These are phyloP conservation scores for Crotophaga sulcirostris DNA, from an alignment of 2,113 vertebrate genomes.

Conservation along the genomic window DNA sequence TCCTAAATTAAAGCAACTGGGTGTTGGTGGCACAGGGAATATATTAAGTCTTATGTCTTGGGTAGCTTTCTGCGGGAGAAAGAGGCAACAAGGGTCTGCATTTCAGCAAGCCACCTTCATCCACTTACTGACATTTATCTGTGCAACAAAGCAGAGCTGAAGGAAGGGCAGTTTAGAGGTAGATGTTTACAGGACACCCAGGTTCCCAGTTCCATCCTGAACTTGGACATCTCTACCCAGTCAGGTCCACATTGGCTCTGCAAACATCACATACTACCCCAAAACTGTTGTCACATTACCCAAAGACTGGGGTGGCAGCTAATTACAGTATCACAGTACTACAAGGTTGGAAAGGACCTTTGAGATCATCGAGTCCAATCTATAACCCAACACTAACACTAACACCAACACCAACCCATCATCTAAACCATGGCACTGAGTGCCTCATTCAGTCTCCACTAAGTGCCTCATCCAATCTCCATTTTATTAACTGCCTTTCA, in stretches of 20 bases:
- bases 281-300: background rate
- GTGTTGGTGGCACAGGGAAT: background rate
- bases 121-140: background rate
- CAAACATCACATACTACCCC: rapidly evolving
- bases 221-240: background rate
- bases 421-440: too few species aligned
- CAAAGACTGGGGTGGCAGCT: background rate
- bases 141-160: background rate
- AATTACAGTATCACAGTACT: too few species aligned
- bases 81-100: background rate
- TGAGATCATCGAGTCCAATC: too few species aligned
- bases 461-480: too few species aligned
- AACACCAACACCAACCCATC: too few species aligned
- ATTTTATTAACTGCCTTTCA: background rate
- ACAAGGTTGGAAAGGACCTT: too few species aligned
- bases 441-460: too few species aligned
- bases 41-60: rapidly evolving
- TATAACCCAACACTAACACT: too few species aligned
- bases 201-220: background rate
- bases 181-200: background rate
- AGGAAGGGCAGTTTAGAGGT: background rate
- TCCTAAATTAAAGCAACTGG: background rate
- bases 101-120: background rate
- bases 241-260: background rate
- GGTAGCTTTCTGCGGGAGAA: background rate